Evolutionary conservation across 2,797 vertebrate genomes (phyloP).

Genomic region (Eleutherodactylus coqui): DNA sequence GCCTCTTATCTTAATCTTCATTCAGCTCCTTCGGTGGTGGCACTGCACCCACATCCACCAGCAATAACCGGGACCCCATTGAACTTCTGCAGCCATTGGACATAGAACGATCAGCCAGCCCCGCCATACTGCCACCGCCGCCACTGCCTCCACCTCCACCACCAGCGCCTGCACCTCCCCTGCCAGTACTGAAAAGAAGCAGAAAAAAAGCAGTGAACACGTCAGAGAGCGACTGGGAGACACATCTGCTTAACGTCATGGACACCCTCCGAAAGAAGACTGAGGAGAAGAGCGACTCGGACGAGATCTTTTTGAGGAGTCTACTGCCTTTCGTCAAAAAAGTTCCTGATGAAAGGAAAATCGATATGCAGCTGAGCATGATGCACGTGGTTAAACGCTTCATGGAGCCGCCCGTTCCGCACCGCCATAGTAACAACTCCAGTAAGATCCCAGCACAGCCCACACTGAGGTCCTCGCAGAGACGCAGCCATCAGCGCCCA

Average conservation of each 20-base stretch:
- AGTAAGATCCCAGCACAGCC: not conserved
- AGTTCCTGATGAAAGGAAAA: constrained; percentile 25
- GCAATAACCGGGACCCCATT: not conserved
- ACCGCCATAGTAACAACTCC: not conserved
- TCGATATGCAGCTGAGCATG: constrained; percentile 45
- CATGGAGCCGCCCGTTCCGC: not conserved
- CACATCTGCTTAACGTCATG: constrained; percentile 35
- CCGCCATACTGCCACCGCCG: not conserved
- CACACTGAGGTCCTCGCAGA: not conserved
- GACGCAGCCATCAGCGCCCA: not conserved
- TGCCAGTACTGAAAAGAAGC: not conserved
- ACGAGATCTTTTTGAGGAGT: constrained; percentile 29
- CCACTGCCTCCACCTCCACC: not conserved
- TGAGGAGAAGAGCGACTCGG: not conserved
- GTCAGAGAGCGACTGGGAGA: constrained; percentile 23
- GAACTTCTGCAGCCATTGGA: constrained; percentile 15
- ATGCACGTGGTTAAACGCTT: constrained; percentile 41
- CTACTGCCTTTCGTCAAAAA: constrained; percentile 32
- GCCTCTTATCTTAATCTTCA: not conserved
- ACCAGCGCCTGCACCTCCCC: not conserved
- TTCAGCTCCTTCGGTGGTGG: not conserved
- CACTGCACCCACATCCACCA: not conserved
- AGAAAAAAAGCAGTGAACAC: not conserved
- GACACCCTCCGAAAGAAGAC: not conserved
- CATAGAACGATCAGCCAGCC: not conserved